Evolutionary conservation across 37 sponge, comb jelly and placozoan genomes (phyloP).

Genomic region (Axinella damicornis): DNA sequence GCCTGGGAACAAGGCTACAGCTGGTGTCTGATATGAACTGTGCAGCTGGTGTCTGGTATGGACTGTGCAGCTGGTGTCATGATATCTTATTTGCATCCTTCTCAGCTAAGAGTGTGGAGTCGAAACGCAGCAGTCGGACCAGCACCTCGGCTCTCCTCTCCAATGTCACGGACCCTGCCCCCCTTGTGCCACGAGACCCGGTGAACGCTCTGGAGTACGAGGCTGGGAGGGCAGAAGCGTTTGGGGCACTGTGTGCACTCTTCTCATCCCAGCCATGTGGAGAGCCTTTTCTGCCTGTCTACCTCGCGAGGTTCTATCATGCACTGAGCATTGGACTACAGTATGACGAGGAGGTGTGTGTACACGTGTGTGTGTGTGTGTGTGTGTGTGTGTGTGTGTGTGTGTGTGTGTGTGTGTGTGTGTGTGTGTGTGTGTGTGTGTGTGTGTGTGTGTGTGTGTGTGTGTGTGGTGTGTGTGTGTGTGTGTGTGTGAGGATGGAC

Average conservation of each 20-base stretch:
- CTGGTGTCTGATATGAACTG: no score
- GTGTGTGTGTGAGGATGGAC: background rate
- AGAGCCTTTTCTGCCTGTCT: slow-evolving; percentile 61
- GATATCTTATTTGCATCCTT: no score
- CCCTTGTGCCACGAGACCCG: slow-evolving; percentile 16
- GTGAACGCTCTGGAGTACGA: slow-evolving; percentile 49
- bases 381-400: no score
- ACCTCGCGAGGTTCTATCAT: slow-evolving; percentile 88
- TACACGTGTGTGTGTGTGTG: no score
- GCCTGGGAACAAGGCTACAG: no score
- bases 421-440: no score
- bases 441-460: no score
- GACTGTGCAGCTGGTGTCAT: no score
- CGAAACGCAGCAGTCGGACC: background rate
- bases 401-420: no score
- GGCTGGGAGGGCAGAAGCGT: slow-evolving; percentile 86
- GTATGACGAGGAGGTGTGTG: slow-evolving; percentile 51
- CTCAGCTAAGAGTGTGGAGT: background rate
- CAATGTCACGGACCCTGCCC: background rate
- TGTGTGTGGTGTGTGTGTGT: background rate
- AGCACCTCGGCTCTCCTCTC: background rate
- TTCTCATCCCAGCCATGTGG: slow-evolving; percentile 80
- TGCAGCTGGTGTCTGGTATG: no score
- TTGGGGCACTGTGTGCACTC: slow-evolving; percentile 83
- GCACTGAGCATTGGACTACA: slow-evolving; percentile 66